Conservation (phyloP, 2,888 invertebrate genomes). For the Xanthorhoe designata region DNA sequence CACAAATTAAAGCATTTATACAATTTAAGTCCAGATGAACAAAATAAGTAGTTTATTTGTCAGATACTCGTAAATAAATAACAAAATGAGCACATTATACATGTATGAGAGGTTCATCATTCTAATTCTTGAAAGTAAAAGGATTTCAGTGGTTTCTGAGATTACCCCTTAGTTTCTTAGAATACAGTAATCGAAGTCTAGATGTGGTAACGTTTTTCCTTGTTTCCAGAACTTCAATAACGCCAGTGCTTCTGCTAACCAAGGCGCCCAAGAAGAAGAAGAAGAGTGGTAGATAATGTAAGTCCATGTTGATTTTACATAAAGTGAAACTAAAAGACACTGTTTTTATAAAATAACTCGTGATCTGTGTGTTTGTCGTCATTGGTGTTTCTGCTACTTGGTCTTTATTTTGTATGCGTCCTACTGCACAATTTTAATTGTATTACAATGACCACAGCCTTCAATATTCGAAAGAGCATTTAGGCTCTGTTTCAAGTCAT, state of each 20-base stretch:
- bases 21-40: background rate
- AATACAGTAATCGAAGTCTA: background rate
- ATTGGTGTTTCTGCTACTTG: conserved; percentile 68
- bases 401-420: background rate
- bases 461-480: background rate
- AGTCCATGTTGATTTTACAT: conserved; percentile 51
- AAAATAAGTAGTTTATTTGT: too few species aligned
- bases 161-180: too few species aligned
- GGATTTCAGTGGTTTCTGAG: too few species aligned
- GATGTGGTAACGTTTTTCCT: background rate
- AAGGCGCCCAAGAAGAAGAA: conserved; percentile 77
- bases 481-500: background rate
- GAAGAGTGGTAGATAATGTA: conserved; percentile 81
- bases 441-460: background rate
- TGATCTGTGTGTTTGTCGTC: conserved; percentile 62
- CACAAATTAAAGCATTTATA: background rate
- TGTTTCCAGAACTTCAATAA: conserved; percentile 69
- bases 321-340: conserved; percentile 34
- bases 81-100: too few species aligned
- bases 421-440: background rate
- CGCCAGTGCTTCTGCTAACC: conserved; percentile 53
- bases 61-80: too few species aligned
- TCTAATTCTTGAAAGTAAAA: too few species aligned
- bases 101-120: too few species aligned
- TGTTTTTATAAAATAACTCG: conserved; percentile 60